These are phyloP conservation scores for Piscicola geometra DNA, from an alignment of 2,888 invertebrate genomes.

Conservation along the genomic window DNA sequence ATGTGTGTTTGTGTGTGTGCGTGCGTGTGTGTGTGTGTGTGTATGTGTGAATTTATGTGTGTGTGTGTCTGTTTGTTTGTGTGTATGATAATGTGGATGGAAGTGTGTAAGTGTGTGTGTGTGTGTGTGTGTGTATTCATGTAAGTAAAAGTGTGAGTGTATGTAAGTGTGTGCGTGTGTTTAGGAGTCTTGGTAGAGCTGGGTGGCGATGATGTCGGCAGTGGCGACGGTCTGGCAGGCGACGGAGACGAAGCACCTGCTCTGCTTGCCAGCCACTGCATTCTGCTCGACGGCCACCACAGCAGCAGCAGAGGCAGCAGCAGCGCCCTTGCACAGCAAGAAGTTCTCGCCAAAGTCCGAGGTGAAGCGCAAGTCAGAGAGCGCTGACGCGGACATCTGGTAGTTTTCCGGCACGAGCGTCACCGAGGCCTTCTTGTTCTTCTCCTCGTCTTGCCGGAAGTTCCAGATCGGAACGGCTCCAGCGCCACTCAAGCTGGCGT, in stretches of 20 bases:
- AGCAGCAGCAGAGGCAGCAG: constrained; percentile 10
- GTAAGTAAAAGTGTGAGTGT: constrained; percentile 3
- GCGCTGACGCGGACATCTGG: constrained; percentile 53
- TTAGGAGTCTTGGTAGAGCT: constrained; percentile 52
- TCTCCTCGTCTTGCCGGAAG: constrained; percentile 44
- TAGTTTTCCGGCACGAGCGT: constrained; percentile 54
- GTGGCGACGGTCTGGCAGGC: constrained; percentile 55
- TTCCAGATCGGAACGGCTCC: constrained; percentile 55
- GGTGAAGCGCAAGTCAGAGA: constrained; percentile 46
- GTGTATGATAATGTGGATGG: background rate
- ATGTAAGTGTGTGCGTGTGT: background rate
- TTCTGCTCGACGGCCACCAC: constrained; percentile 15
- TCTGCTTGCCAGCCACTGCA: constrained; percentile 1
- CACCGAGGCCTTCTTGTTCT: constrained; percentile 39
- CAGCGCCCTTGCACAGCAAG: constrained; percentile 20
- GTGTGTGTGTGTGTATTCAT: background rate
- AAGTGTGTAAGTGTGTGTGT: background rate
- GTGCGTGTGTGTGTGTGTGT: background rate
- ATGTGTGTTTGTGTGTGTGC: background rate
- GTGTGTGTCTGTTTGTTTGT: background rate
- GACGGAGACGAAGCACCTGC: constrained; percentile 44
- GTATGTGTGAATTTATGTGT: too few species aligned
- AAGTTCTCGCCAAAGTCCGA: constrained; percentile 30
- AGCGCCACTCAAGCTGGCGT: constrained; percentile 54
- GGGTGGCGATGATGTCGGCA: constrained; percentile 55